Conservation (phyloP, 1,140 invertebrate species). For the Drosophila bocki region DNA sequence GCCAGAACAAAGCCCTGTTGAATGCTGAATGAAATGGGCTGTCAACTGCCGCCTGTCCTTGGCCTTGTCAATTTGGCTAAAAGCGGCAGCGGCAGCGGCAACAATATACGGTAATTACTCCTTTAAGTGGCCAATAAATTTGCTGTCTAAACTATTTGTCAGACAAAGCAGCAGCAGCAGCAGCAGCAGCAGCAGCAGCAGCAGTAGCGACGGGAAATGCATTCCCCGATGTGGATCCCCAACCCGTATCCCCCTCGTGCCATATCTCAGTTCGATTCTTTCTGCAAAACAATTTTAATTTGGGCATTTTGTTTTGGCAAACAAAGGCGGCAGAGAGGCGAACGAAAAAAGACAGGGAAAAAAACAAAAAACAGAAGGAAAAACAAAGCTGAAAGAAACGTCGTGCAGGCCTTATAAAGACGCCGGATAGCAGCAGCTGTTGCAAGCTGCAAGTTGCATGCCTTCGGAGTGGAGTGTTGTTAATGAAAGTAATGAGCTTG, state of each 20-base stretch:
- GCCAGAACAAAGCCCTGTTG: constrained; percentile 17
- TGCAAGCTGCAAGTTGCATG: constrained; percentile 53
- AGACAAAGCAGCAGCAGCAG: constrained; percentile 73
- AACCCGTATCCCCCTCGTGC: background rate
- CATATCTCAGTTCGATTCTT: constrained; percentile 49
- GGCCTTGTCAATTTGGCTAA: constrained; percentile 73
- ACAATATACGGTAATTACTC: constrained; percentile 80
- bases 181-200: constrained; percentile 45
- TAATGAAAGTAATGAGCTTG: constrained; percentile 84
- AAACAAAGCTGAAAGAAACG: constrained; percentile 57
- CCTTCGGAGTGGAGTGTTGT: constrained; percentile 68
- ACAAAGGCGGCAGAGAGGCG: constrained; percentile 59
- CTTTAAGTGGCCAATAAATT: constrained; percentile 85
- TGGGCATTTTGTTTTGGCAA: constrained; percentile 84
- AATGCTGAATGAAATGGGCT: constrained; percentile 63
- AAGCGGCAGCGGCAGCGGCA: constrained; percentile 50
- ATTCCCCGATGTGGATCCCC: constrained; percentile 41
- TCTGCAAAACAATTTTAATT: constrained; percentile 81
- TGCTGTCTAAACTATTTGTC: constrained; percentile 85
- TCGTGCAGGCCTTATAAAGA: constrained; percentile 79
- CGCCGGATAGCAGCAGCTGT: constrained; percentile 34
- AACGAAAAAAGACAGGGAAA: constrained; percentile 5
- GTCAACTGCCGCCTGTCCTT: constrained; percentile 66
- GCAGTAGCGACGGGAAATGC: constrained; percentile 68
- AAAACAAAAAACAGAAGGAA: constrained; percentile 1